Base-by-base conservation (phyloP, 1,140 invertebrate genomes). In the Zaprionus nigranus region DNA sequence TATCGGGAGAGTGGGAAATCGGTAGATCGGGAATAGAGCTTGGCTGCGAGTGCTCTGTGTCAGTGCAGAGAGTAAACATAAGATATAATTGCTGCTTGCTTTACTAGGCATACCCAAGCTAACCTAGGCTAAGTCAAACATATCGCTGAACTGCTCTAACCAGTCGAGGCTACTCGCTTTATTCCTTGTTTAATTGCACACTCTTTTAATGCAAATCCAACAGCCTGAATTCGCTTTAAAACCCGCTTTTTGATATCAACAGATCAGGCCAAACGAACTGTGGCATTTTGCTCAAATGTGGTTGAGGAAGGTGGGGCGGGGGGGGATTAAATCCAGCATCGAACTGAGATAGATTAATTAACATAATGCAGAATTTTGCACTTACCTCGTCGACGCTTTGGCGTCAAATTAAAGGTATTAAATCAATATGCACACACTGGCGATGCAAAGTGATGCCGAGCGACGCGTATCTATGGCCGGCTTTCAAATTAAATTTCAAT, bases 401-500 rank as follows among this genome's bases (percentile, higher is more conserved):
- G 24, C 26, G 12, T 43, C 43, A 43, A 46, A 51, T 62, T 26
- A 58, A 38, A 26, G 30, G 53, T 28, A 49, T 58, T 68, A 64
- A 79, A 74, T 74, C 30, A 60, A 78, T 73, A 57, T 67, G 22
- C 30, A 46, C 49, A 43, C 40, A 43, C 40, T 40, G 38, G 34
- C 34, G 12, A 13, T 38, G 36, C 36, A 38, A 38, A 38, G 36
- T 7, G 36, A 38, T 15, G 13, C 36, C 12, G 5, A 40, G 38
- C 38, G 15, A n/a, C 34, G 17, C 30, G 30, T 40, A 59, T 62
- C 9, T 38, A 9, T 36, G 43, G 60, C 26, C 40, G 6, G 46
- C 12, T 74, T 78, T 63, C 30, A 66, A 65, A 72, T 76, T 71
- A 36, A 79, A 53, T 68, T 72, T 53, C 67, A 76, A 81, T 76